Conservation (phyloP, 2,113 vertebrate species). For the Emydura subglobosa region DNA sequence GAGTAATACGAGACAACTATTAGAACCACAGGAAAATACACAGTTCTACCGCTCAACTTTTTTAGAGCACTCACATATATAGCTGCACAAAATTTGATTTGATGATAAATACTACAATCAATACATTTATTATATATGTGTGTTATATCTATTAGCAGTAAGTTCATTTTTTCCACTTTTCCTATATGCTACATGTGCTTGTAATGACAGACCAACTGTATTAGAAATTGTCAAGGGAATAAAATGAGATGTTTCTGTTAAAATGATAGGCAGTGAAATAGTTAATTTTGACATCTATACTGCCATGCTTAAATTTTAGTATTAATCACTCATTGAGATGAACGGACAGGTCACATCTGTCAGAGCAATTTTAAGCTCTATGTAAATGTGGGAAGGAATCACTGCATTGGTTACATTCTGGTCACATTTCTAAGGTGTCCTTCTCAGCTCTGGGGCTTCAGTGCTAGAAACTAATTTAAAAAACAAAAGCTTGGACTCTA, state of each 20-base stretch:
- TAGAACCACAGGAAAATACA: background rate
- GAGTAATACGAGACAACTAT: background rate
- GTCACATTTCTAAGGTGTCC: background rate
- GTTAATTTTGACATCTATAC: background rate
- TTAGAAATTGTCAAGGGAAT: background rate
- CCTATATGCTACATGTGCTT: background rate
- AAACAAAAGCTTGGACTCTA: background rate
- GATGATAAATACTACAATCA: background rate
- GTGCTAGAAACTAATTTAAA: background rate
- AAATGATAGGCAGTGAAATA: background rate
- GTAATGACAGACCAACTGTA: background rate
- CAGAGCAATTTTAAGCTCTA: background rate
- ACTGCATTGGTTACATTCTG: background rate
- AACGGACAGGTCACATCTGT: background rate
- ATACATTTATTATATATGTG: background rate
- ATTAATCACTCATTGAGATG: background rate
- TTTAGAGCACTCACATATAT: background rate
- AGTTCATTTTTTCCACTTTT: background rate
- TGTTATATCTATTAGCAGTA: background rate
- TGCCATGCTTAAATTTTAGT: background rate
- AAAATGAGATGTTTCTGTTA: background rate
- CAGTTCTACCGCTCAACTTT: background rate
- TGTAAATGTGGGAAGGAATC: background rate
- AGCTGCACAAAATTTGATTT: background rate
- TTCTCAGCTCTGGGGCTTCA: background rate